These are phyloP conservation scores for Helostoma temminkii DNA, from an alignment of 2,797 vertebrate species.

Conservation along the genomic window DNA sequence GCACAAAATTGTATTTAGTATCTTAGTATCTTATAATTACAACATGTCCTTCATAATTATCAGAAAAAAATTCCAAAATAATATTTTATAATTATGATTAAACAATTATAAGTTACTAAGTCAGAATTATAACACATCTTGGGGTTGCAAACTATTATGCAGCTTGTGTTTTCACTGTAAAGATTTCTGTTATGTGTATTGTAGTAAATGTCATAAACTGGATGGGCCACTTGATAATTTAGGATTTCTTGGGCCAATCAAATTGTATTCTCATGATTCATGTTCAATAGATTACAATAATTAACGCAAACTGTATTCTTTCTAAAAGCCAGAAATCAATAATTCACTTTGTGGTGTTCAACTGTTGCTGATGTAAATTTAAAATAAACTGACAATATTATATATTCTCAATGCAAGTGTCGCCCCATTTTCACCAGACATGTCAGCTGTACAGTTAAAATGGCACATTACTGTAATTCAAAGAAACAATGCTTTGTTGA, in stretches of 20 bases:
- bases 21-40: neutral
- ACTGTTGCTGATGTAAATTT: neutral
- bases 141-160: too few relatives aligned
- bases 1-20: too few relatives aligned
- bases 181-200: neutral
- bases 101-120: neutral
- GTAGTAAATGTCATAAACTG: slow-evolving; percentile 6
- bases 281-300: neutral
- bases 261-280: neutral
- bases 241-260: neutral
- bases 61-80: too few relatives aligned
- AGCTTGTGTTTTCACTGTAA: neutral
- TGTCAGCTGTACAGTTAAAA: slow-evolving; percentile 5
- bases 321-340: neutral
- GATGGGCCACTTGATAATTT: neutral
- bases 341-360: neutral
- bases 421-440: slow-evolving; percentile 18
- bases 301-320: neutral
- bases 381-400: neutral
- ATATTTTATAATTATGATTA: too few relatives aligned
- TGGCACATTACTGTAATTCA: slow-evolving; percentile 38
- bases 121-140: too few relatives aligned
- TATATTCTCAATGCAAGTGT: neutral
- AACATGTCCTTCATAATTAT: too few relatives aligned
- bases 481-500: neutral